These are phyloP conservation scores for Patiria miniata DNA, from an alignment of 35 echinoderm and acorn worm species.

Conservation along the genomic window DNA sequence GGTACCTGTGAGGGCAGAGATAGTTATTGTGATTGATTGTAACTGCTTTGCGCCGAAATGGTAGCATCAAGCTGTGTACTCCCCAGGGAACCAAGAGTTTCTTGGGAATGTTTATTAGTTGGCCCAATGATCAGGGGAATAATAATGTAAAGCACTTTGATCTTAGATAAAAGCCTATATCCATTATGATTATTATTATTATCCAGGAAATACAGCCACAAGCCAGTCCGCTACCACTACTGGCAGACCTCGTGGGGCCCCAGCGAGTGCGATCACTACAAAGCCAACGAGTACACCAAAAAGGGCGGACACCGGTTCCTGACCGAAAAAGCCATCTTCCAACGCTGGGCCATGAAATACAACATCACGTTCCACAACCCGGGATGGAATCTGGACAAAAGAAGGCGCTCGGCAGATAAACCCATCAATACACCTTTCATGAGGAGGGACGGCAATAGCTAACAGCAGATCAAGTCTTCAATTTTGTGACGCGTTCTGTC, in stretches of 20 bases:
- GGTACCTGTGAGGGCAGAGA: too few relatives aligned
- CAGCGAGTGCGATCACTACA: conserved; percentile 64
- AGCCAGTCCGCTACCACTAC: conserved; percentile 66
- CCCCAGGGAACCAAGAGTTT: too few relatives aligned
- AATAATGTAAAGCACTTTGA: too few relatives aligned
- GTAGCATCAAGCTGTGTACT: too few relatives aligned
- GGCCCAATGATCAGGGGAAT: too few relatives aligned
- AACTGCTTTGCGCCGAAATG: too few relatives aligned
- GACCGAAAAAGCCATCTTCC: conserved; percentile 75
- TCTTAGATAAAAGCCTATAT: too few relatives aligned
- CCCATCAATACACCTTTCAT: conserved; percentile 16
- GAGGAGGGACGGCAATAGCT: background rate
- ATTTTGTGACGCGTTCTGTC: too few relatives aligned
- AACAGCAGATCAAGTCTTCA: background rate
- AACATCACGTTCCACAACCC: conserved; percentile 78
- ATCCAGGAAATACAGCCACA: background rate
- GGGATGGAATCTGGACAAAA: conserved; percentile 44
- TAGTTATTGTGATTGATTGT: too few relatives aligned
- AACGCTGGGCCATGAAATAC: conserved; percentile 45
- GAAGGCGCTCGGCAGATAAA: background rate
- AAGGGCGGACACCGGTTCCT: conserved; percentile 71
- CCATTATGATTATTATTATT: too few relatives aligned
- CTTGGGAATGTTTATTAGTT: too few relatives aligned
- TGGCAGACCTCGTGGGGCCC: conserved; percentile 36
- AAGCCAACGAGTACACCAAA: conserved; percentile 37